Evolutionary conservation across 1,140 invertebrate genomes (phyloP), one percentile per base, ranked within the genome.

Genomic region (Caenorhabditis remanei): DNA sequence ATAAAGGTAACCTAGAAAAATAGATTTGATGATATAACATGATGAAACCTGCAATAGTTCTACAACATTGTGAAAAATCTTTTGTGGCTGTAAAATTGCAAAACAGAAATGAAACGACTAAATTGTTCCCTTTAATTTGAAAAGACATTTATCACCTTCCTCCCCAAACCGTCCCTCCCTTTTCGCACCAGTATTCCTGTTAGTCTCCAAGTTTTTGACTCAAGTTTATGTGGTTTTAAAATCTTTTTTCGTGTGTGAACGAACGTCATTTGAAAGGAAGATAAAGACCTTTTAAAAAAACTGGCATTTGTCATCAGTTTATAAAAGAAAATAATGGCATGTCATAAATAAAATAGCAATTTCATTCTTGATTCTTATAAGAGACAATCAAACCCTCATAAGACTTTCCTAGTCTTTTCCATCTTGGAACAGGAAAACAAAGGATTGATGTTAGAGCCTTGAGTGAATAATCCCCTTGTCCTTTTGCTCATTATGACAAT

Each of bases 401-500:
- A 53, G 55, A 58, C 55, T 58, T n/a, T 7, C 16, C 65, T 40
- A 71, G 40, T 71, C 46, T n/a, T 79, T 11, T 19, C 24, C 67
- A 71, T 16, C 56, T 40, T 4, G 61, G 55, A 21, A 40, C 61
- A 50, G 71, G 46, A 79, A 79, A 79, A 79, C 71, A 79, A 48
- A 79, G n/a, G 46, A 48, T 50, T 79, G 71, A 79, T 79, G 71
- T 79, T 32, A 79, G 46, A 79, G 46, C n/a, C n/a, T 48, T 79
- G 46, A 48, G 32, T 79, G 53, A 2, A 53, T 79, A 79, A 79
- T 79, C 46, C 71, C 46, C 21, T 79, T 79, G 71, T 50, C 71
- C 19, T 79, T 53, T 79, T 79, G 71, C 71, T 79, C 71, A 50
- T 79, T 79, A 79, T 79, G 71, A 50, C 71, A 79, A 79, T 79